phyloP scores from a whole-genome alignment of 1,140 invertebrate genomes.

The Lutraria rhynchaena region DNA sequence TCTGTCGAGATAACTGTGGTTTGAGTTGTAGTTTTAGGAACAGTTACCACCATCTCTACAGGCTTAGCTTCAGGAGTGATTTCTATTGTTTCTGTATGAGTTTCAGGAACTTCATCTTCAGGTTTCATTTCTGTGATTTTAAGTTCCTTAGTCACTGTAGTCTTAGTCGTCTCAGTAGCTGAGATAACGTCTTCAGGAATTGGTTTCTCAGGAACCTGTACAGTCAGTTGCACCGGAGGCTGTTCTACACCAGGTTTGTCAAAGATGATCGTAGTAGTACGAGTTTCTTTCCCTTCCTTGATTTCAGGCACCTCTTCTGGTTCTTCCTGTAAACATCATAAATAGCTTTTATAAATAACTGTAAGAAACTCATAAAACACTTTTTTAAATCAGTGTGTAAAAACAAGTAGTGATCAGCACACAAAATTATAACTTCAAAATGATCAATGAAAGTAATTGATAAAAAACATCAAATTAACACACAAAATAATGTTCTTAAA shows the following conservation, averaged over 20 bases:
- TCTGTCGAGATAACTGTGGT: constrained; percentile 54
- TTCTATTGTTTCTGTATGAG: constrained; percentile 78
- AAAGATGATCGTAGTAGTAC: constrained; percentile 66
- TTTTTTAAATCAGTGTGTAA: no score
- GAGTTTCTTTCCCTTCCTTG: constrained; percentile 70
- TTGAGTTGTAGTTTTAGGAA: constrained; percentile 62
- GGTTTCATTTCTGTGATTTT: constrained; percentile 42
- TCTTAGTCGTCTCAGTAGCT: constrained; percentile 70
- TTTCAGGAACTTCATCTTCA: constrained; percentile 46
- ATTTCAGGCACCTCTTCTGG: constrained; percentile 66
- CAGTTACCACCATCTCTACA: constrained; percentile 66
- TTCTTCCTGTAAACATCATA: constrained; percentile 38
- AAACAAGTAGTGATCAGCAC: no score
- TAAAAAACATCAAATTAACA: no score
- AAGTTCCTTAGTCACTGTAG: constrained; percentile 48
- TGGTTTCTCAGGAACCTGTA: constrained; percentile 68
- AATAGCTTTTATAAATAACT: not conserved
- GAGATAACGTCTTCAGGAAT: constrained; percentile 65
- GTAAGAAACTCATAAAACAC: not conserved
- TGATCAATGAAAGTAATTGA: no score
- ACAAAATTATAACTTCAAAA: no score
- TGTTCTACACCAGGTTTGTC: constrained; percentile 64
- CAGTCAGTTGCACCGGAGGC: constrained; percentile 68
- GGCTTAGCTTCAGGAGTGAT: constrained; percentile 67
- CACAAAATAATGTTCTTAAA: no score